phyloP scores from a whole-genome alignment of 2,797 vertebrate species.

The Hypotaenidia okinawae region DNA sequence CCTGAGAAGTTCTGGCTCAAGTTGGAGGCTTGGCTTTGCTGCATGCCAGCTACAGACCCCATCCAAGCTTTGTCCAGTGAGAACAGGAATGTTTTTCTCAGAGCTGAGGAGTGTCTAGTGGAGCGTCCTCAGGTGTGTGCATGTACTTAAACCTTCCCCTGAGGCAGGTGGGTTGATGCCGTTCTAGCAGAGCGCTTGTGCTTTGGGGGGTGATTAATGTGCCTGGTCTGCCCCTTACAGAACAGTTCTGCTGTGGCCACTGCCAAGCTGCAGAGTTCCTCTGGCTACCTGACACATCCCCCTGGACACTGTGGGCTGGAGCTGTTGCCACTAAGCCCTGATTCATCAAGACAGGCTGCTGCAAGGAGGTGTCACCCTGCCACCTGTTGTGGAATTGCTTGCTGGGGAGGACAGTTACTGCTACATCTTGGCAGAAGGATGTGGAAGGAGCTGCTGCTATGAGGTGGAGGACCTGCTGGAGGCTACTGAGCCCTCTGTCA shows the following conservation, averaged over 20 bases:
- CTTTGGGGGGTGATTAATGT: background rate
- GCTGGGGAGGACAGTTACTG: slow-evolving; percentile 10
- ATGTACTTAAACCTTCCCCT: background rate
- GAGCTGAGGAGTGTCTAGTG: background rate
- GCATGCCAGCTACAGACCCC: background rate
- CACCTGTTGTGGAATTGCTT: slow-evolving; percentile 13
- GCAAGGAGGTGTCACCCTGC: slow-evolving; percentile 5
- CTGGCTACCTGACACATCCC: slow-evolving; percentile 37
- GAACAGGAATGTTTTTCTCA: background rate
- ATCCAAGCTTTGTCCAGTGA: background rate
- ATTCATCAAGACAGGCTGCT: slow-evolving; percentile 32
- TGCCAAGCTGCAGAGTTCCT: slow-evolving; percentile 26
- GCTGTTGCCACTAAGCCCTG: slow-evolving; percentile 34
- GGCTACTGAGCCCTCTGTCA: background rate
- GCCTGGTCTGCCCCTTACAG: slow-evolving; percentile 62
- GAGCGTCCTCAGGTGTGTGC: background rate
- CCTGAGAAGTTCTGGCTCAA: background rate
- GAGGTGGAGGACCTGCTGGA: background rate
- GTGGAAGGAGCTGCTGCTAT: background rate
- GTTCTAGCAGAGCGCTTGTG: background rate
- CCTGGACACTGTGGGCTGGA: slow-evolving; percentile 43
- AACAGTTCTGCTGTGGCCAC: slow-evolving; percentile 36
- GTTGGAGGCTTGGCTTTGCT: background rate
- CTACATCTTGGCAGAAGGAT: background rate
- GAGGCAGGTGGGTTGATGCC: fast-evolving